phyloP scores from a whole-genome alignment of 2,113 vertebrate species.

The Gobio gobio region DNA sequence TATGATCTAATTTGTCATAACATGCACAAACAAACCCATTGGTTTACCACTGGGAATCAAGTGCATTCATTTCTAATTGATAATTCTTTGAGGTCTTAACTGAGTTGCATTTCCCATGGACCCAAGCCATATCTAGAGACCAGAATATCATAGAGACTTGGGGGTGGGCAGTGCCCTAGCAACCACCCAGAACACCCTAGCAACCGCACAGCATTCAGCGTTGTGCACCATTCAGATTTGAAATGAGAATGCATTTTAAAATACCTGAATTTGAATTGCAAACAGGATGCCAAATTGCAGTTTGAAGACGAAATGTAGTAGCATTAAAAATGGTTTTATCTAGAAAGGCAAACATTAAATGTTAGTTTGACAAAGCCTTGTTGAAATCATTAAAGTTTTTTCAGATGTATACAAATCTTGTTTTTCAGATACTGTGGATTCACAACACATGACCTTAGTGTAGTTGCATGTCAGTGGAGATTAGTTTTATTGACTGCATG shows the following conservation, averaged over 20 bases:
- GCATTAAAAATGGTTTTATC: neutral
- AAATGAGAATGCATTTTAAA: too few species aligned
- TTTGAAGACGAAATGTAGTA: neutral
- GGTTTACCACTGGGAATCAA: neutral
- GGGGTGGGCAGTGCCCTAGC: neutral
- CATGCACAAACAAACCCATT: conserved; percentile 12
- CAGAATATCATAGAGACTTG: neutral
- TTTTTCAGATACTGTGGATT: neutral
- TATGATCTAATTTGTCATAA: conserved; percentile 23
- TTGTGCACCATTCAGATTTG: neutral
- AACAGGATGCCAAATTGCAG: neutral
- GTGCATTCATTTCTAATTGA: neutral
- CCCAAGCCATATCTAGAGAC: neutral
- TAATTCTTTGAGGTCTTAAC: conserved; percentile 15
- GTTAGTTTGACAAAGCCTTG: neutral
- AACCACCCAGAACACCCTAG: neutral
- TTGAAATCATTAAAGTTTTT: neutral
- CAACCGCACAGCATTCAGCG: neutral
- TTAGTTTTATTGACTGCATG: conserved; percentile 16
- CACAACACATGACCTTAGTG: neutral
- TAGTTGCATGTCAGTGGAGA: neutral
- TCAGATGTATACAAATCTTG: neutral
- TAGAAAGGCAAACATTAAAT: neutral
- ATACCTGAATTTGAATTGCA: too few species aligned
- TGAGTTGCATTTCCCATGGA: neutral